Percentiles rank a stretch among this genome's conserved stretches.
phyloP scores from a whole-genome alignment of 2,888 invertebrate genomes.

The Drosophila barbarae region DNA sequence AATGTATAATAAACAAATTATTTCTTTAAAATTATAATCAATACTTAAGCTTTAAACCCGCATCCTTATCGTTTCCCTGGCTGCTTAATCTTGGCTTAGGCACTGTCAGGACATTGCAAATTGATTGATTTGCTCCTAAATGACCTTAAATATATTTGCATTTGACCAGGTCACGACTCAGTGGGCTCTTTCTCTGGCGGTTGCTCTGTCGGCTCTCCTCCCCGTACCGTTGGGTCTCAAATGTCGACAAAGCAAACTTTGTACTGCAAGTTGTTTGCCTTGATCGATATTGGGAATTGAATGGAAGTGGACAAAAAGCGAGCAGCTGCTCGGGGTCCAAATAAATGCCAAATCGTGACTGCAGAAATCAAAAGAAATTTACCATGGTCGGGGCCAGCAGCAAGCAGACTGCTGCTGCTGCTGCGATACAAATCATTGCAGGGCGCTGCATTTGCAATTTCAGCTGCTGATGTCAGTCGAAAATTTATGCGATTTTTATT shows the following conservation, averaged over 20 bases:
- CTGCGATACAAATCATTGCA: conserved; percentile 51
- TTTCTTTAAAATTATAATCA: neutral
- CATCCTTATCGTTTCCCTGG: neutral
- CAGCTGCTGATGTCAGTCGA: conserved; percentile 25
- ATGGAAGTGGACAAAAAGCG: conserved; percentile 9
- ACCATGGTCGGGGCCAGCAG: conserved; percentile 2
- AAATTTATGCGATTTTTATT: conserved; percentile 65
- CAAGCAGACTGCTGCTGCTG: conserved; percentile 11
- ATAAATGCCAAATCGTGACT: conserved; percentile 44
- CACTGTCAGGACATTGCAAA: conserved; percentile 7
- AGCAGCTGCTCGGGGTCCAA: conserved; percentile 15
- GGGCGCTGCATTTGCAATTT: conserved; percentile 39
- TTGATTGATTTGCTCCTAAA: conserved; percentile 33
- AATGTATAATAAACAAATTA: no score
- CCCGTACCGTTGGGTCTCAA: conserved; percentile 11
- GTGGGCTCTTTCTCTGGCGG: conserved; percentile 14
- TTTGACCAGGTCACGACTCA: conserved; percentile 35
- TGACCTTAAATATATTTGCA: conserved; percentile 31
- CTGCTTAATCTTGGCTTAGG: neutral
- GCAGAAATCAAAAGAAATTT: conserved; percentile 34
- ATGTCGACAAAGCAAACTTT: conserved; percentile 30
- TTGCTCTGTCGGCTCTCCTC: conserved; percentile 9
- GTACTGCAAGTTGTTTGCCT: conserved; percentile 28
- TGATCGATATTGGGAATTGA: conserved; percentile 27
- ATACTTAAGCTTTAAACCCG: neutral